Percentiles rank a stretch among this genome's conserved stretches.
These are phyloP conservation scores for Pelobates cultripes DNA, from an alignment of 2,797 vertebrate species.

Conservation along the genomic window DNA sequence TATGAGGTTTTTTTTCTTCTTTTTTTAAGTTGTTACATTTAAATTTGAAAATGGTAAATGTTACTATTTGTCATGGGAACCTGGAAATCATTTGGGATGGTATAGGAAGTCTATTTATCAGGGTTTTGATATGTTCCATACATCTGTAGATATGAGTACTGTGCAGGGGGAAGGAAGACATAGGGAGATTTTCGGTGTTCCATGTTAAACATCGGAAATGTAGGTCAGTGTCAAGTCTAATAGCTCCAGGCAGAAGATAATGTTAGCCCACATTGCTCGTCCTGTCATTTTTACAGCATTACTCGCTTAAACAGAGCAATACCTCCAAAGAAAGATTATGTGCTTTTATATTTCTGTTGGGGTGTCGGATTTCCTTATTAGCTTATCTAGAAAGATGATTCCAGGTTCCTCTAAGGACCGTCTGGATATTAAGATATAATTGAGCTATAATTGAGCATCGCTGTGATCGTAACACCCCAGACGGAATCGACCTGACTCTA, in stretches of 20 bases:
- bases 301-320: neutral
- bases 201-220: conserved; percentile 26
- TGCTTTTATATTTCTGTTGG: neutral
- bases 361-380: neutral
- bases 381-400: neutral
- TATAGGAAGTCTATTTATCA: neutral
- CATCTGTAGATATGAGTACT: neutral
- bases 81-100: too few relatives aligned
- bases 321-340: neutral
- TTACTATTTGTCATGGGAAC: too few relatives aligned
- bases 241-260: conserved; percentile 19
- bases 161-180: neutral
- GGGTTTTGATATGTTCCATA: neutral
- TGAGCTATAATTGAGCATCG: neutral
- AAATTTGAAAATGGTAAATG: too few relatives aligned
- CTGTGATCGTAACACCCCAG: neutral
- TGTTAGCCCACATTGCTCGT: conserved; percentile 8
- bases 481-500: neutral
- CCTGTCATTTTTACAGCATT: neutral
- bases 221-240: conserved; percentile 30
- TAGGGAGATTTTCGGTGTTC: conserved; percentile 22
- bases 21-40: too few relatives aligned
- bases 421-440: neutral
- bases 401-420: neutral
- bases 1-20: too few relatives aligned